A percentile compares a stretch with the other conserved stretches of the same genome.
phyloP scores from a whole-genome alignment of 2,113 vertebrate genomes.

The Hydropotes inermis region DNA sequence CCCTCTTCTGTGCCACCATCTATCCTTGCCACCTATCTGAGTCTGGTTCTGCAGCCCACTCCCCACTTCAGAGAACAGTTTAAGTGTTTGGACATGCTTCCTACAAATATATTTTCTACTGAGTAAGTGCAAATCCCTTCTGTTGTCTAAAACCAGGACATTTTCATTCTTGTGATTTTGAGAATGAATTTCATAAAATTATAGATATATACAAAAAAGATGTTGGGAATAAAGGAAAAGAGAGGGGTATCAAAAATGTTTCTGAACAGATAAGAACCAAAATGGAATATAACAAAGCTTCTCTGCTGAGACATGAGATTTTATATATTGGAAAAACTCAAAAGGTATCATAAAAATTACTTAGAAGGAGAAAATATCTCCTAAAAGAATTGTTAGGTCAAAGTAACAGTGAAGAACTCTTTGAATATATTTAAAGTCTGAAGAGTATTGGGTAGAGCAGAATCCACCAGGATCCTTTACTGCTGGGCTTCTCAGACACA shows the following conservation, averaged over 20 bases:
- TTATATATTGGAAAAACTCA: neutral
- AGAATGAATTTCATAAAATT: neutral
- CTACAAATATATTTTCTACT: neutral
- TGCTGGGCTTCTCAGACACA: neutral
- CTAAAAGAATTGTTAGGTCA: neutral
- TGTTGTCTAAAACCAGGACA: neutral
- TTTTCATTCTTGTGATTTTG: neutral
- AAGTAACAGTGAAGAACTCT: neutral
- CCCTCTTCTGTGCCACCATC: neutral
- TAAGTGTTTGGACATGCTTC: neutral
- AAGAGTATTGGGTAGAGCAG: neutral
- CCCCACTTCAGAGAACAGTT: rapidly evolving
- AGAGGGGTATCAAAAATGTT: neutral
- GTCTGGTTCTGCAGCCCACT: neutral
- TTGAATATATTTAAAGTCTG: neutral
- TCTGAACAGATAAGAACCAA: neutral
- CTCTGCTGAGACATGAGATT: neutral
- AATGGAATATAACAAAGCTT: neutral
- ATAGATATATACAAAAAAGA: neutral
- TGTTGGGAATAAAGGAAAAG: neutral
- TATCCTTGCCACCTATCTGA: neutral
- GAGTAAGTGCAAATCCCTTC: neutral
- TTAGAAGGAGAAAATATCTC: neutral
- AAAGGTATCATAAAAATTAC: neutral
- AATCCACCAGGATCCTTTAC: neutral